Base-by-base conservation (phyloP, 2,113 vertebrate genomes). In the Macrotus californicus region DNA sequence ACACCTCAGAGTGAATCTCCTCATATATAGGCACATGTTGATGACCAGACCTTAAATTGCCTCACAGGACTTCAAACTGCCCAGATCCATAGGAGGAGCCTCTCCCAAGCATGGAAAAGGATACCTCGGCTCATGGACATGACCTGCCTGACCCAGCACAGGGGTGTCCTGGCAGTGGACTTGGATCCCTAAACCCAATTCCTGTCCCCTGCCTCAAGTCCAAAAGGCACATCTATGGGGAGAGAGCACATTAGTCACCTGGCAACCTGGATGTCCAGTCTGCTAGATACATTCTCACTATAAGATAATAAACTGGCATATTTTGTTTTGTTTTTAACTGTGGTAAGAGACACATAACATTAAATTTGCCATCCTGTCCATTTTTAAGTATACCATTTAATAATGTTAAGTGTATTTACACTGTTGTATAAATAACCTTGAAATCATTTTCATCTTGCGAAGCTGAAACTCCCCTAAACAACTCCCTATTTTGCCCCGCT, bases 21-120 rank as follows among this genome's bases (percentile, higher is more conserved):
- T 50, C 6, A 7, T 14, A 26, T 29, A 2, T 59, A 19, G 9
- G 5, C 0, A 0, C 11, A 3, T 0, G 11, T 22, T 14, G 22
- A 21, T 19, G 24, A 6, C 34, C 39, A 24, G 93, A 52, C 48
- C 18, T 75, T 24, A 1, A 12, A 1, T 12, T 34, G 85, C 31
- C 36, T 31, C 22, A 1, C 14, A 5, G 69, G 41, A 39, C 73
- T 54, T 46, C n/a, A 14, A 34, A 6, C 34, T 5, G 22, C n/a
- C 59, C 2, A 1, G 69, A 29, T 31, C 46, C 16, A 3, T 0
- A 0, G 7, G 14, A 0, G 16, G 24, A 72, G 46, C 67, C 76
- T 83, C 52, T 67, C 29, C 36, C 50, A 5, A 7, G 19, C 50
- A 16, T 24, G 36, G 7, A 26, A 29, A 13, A 21, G 24, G 52